Evolutionary conservation across 2,888 invertebrate species (phyloP).

Genomic region (Tinea trinotella): DNA sequence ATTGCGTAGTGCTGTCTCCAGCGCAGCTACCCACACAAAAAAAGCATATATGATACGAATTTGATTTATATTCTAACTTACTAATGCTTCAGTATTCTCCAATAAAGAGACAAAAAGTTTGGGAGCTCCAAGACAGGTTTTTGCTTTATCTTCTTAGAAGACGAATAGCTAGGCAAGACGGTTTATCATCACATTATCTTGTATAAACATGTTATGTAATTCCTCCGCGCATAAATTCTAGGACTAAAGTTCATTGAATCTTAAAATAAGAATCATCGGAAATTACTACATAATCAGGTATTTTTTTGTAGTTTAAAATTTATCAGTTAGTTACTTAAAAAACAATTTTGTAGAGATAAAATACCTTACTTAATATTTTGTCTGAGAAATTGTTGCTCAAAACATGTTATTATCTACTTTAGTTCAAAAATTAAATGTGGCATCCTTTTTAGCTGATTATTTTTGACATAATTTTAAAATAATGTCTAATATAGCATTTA

Average conservation of each 20-base stretch:
- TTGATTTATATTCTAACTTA: not conserved
- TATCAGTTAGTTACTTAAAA: not conserved
- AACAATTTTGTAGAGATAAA: not conserved
- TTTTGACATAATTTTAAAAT: too few relatives aligned
- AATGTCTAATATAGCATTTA: too few relatives aligned
- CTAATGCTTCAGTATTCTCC: not conserved
- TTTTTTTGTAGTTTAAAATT: not conserved
- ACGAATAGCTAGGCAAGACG: not conserved
- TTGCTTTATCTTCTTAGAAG: conserved; percentile 3
- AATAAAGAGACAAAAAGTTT: conserved; percentile 2
- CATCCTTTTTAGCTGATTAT: not conserved
- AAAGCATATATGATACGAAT: not conserved
- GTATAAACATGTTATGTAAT: conserved; percentile 2
- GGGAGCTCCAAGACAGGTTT: conserved; percentile 2
- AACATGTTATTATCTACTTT: not conserved
- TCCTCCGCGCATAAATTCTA: not conserved
- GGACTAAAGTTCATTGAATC: conserved; percentile 13
- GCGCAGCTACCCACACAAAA: too few relatives aligned
- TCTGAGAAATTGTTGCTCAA: not conserved
- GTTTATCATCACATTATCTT: conserved; percentile 8
- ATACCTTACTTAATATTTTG: not conserved
- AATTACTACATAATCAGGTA: not conserved
- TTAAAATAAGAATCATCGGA: not conserved
- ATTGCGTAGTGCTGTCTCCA: too few relatives aligned
- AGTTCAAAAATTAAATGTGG: not conserved